Conservation (phyloP, 2,888 invertebrate species). For the Panopea generosa region DNA sequence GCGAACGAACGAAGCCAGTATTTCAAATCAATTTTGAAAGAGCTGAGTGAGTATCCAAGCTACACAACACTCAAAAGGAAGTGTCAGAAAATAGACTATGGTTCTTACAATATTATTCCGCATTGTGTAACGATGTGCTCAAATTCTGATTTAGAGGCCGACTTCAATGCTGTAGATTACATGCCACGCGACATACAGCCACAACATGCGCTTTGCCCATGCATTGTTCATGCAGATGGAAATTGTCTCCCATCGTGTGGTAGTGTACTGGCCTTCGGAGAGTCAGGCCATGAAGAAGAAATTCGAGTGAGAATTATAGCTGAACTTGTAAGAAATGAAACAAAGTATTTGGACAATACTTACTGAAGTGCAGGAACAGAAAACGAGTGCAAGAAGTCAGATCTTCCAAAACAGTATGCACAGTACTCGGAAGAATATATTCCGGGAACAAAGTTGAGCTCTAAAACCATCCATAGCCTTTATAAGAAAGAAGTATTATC, state of each 20-base stretch:
- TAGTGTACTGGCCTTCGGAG: slow-evolving; percentile 19
- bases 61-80: no score
- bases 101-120: neutral
- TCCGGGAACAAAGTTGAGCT: no score
- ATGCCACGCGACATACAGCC: neutral
- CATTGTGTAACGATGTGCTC: slow-evolving; percentile 1
- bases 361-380: no score
- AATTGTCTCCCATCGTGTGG: slow-evolving; percentile 24
- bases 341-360: neutral
- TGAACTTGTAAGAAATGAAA: slow-evolving; percentile 6
- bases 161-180: neutral
- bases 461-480: no score
- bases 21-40: no score
- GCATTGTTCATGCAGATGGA: slow-evolving; percentile 16
- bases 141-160: neutral
- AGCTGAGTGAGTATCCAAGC: no score
- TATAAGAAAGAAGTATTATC: no score
- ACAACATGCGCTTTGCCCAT: neutral
- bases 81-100: slow-evolving; percentile 2
- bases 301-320: slow-evolving; percentile 14
- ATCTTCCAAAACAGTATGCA: no score
- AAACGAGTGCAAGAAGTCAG: no score
- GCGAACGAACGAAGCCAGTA: no score
- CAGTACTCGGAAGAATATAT: no score
- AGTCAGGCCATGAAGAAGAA: neutral